phyloP scores from a whole-genome alignment of 2,888 invertebrate genomes.

The Scaptomyza flava region DNA sequence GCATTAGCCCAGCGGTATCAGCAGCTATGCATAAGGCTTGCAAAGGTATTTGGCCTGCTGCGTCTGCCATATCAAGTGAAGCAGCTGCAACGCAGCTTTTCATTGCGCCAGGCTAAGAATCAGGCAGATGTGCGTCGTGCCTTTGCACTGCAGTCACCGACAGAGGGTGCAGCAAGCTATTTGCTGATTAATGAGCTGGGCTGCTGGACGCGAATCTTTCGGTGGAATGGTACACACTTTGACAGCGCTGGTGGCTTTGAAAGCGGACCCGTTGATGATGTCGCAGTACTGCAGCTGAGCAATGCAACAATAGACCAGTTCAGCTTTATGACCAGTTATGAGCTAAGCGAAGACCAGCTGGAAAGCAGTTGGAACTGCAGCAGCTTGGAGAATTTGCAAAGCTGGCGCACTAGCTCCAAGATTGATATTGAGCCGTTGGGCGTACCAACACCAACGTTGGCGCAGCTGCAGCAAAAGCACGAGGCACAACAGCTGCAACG shows the following conservation, averaged over 20 bases:
- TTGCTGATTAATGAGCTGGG: conserved; percentile 78
- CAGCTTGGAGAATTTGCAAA: conserved; percentile 31
- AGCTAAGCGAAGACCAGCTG: conserved; percentile 29
- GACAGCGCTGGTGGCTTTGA: conserved; percentile 72
- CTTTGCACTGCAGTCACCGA: conserved; percentile 40
- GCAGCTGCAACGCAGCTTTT: conserved; percentile 83
- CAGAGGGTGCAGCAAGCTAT: conserved; percentile 36
- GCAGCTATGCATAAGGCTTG: conserved; percentile 63
- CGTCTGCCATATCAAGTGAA: conserved; percentile 72
- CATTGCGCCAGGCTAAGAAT: conserved; percentile 23
- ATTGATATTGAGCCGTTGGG: conserved; percentile 36
- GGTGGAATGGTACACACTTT: conserved; percentile 82
- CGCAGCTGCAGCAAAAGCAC: conserved; percentile 35
- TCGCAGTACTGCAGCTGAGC: conserved; percentile 72
- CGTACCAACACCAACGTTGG: conserved; percentile 18
- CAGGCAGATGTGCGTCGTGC: conserved; percentile 51
- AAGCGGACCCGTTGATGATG: conserved; percentile 85
- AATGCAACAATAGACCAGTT: conserved; percentile 73
- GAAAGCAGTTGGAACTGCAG: conserved; percentile 27
- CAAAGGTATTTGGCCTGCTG: conserved; percentile 24
- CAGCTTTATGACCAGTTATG: conserved; percentile 81
- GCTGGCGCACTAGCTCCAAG: conserved; percentile 27
- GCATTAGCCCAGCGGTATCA: conserved; percentile 23
- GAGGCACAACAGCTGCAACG: conserved; percentile 31
- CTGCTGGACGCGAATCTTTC: conserved; percentile 84